Evolutionary conservation across 1,140 invertebrate genomes (phyloP).

Genomic region (Drosophila melanica): DNA sequence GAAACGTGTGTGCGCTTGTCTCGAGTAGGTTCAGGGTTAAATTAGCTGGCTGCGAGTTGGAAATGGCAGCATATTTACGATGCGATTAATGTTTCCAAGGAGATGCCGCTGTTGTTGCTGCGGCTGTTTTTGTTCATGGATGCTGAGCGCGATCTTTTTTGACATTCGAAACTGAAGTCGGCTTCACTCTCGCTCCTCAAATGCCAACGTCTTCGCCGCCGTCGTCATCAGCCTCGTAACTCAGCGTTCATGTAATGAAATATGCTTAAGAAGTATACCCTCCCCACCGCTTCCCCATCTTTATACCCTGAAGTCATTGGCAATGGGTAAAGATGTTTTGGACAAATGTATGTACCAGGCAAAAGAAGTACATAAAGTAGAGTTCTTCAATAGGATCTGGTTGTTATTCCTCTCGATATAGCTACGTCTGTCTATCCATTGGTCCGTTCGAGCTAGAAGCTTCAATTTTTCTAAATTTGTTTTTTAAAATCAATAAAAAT

Average conservation of each 20-base stretch:
- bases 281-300: neutral
- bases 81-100: constrained; percentile 72
- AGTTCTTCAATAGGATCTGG: no score
- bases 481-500: no score
- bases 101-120: constrained; percentile 9
- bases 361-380: no score
- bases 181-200: constrained; percentile 14
- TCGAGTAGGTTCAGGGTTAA: constrained; percentile 69
- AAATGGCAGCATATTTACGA: constrained; percentile 47
- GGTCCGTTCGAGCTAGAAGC: no score
- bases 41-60: constrained; percentile 66
- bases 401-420: no score
- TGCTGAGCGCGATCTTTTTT: constrained; percentile 65
- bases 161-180: constrained; percentile 67
- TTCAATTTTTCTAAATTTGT: no score
- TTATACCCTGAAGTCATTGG: no score
- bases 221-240: constrained; percentile 11
- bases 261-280: constrained; percentile 69
- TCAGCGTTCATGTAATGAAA: constrained; percentile 66
- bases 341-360: no score
- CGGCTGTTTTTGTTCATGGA: constrained; percentile 30
- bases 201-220: constrained; percentile 16
- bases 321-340: no score
- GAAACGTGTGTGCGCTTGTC: constrained; percentile 3
- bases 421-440: no score